Conservation (phyloP, 2,797 vertebrate species). For the Eidolon dupreanum region DNA sequence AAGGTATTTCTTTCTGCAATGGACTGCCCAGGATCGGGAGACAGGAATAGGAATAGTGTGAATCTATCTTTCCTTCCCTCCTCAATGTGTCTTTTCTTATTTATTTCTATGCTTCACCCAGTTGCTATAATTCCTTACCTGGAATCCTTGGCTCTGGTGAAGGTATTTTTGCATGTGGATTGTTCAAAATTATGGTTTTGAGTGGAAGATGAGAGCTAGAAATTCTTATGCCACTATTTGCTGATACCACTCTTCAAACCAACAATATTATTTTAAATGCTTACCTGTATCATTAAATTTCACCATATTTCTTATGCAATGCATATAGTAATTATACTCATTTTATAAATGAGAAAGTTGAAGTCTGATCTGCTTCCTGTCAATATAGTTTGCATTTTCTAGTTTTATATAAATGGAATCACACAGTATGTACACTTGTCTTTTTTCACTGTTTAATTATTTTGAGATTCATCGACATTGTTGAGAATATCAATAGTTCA, state of each 20-base stretch:
- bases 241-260: neutral
- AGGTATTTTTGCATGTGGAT: neutral
- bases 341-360: neutral
- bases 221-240: neutral
- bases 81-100: neutral
- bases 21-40: neutral
- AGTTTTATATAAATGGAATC: neutral
- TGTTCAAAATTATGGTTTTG: neutral
- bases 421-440: no score
- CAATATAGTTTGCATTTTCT: neutral
- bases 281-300: neutral
- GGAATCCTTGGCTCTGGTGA: no score
- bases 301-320: neutral
- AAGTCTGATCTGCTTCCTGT: neutral
- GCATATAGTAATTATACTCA: neutral
- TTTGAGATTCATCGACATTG: no score
- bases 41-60: neutral
- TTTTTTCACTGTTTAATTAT: no score
- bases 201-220: neutral
- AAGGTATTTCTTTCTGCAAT: neutral
- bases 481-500: no score
- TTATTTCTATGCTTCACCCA: no score
- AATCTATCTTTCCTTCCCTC: neutral
- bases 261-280: neutral
- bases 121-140: no score